Evolutionary conservation across 2,797 vertebrate genomes (phyloP).

Genomic region (Crossoptilon crossoptilon): DNA sequence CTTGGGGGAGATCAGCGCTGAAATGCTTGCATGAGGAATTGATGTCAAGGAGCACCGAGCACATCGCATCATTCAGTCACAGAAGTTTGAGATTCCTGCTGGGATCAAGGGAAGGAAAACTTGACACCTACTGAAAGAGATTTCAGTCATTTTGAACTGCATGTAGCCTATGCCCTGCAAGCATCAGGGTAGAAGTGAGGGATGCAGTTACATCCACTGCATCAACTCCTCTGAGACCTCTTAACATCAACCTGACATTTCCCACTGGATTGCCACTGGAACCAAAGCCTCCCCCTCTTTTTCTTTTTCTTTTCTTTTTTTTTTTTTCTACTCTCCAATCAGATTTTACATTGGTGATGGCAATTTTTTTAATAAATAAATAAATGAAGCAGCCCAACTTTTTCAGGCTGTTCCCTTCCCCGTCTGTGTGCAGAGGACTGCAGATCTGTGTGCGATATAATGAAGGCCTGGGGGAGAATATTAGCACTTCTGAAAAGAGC

Average conservation of each 20-base stretch:
- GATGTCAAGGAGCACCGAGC: background rate
- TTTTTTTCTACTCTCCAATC: background rate
- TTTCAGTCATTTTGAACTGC: background rate
- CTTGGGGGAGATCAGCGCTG: background rate
- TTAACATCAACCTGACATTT: rapidly evolving
- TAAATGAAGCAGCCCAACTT: constrained; percentile 12
- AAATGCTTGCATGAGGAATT: background rate
- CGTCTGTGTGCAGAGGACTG: constrained; percentile 53
- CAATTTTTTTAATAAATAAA: constrained; percentile 10
- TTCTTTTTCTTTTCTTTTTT: no score
- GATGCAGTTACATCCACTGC: rapidly evolving
- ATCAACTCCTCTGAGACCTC: background rate
- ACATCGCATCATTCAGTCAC: background rate
- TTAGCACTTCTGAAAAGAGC: constrained; percentile 76
- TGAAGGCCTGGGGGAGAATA: constrained; percentile 74
- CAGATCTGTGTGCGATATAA: constrained; percentile 65
- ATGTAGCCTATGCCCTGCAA: background rate
- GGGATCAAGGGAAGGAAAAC: background rate
- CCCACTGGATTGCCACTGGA: background rate
- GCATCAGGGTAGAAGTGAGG: background rate
- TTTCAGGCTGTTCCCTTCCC: constrained; percentile 49
- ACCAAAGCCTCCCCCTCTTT: background rate
- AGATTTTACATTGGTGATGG: background rate
- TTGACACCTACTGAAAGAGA: background rate
- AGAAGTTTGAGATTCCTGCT: background rate